phyloP scores from a whole-genome alignment of 2,888 invertebrate genomes.

The Drosophila niveifrons region DNA sequence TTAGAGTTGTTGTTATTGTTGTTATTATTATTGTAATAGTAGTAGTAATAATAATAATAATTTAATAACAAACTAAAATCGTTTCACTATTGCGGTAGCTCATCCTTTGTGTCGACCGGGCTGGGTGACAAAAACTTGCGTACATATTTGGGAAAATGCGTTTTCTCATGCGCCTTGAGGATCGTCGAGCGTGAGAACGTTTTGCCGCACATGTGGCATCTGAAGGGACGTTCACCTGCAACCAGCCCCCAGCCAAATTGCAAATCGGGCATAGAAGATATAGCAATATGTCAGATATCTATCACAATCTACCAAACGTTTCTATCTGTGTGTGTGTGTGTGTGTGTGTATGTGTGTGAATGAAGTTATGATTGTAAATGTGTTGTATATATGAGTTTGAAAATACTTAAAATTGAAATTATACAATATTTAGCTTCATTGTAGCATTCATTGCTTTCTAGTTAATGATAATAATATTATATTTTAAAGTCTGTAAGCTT shows the following conservation, averaged over 20 bases:
- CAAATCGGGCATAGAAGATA: constrained; percentile 33
- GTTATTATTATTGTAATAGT: constrained; percentile 82
- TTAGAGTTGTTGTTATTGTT: constrained; percentile 66
- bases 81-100: constrained; percentile 90
- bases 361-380: not conserved
- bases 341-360: not conserved
- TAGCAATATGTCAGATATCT: constrained; percentile 36
- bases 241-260: constrained; percentile 20
- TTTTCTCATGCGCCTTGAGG: constrained; percentile 96
- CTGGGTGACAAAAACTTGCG: constrained; percentile 95
- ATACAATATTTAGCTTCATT: too few species aligned
- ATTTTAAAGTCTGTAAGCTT: too few species aligned
- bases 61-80: constrained; percentile 86
- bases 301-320: not conserved
- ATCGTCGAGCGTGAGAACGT: constrained; percentile 96
- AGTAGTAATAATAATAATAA: constrained; percentile 85
- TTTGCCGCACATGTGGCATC: constrained; percentile 95
- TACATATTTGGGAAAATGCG: constrained; percentile 96
- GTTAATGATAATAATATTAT: too few species aligned
- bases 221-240: constrained; percentile 93
- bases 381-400: not conserved
- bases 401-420: too few species aligned
- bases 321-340: not conserved
- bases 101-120: constrained; percentile 93
- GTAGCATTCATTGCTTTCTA: too few species aligned